Base-by-base conservation (phyloP, 2,797 vertebrate species). In the Sylvilagus floridanus region DNA sequence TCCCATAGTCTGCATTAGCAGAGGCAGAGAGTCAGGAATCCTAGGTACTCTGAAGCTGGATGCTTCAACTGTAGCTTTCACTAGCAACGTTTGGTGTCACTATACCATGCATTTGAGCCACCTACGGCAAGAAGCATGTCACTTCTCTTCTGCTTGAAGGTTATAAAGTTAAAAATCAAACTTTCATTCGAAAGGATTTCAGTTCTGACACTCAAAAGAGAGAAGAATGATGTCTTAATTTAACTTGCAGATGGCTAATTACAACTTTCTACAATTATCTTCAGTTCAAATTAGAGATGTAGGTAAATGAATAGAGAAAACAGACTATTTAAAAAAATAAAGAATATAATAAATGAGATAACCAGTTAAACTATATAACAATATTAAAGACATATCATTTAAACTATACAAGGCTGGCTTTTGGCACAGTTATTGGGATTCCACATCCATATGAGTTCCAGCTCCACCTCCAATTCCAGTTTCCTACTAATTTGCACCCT, bases 181-280 rank as follows among this genome's bases (percentile, higher is more conserved):
- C n/a, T 94, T 83, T 37, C 47, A 9, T 26, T 26, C 19, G 32
- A 79, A 89, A 69, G 71, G 60, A 75, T 90, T 94, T 94, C 30
- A 72, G 7, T 83, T 88, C 52, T 47, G 62, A 84, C 0, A 52
- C 22, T 37, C 4, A 50, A 66, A 10, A 71, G 21, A 63, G 16
- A 37, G 37, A 52, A 88, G 47, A 86, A 32, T 6, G 37, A 71
- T 28, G 17, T 65, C 47, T 47, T 83, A 21, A 7, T n/a, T n/a
- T n/a, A n/a, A n/a, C n/a, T n/a, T n/a, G n/a, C n/a, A n/a, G n/a
- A n/a, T n/a, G n/a, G n/a, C n/a, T n/a, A n/a, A n/a, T n/a, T n/a
- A n/a, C n/a, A n/a, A n/a, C n/a, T n/a, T n/a, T n/a, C n/a, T n/a
- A n/a, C n/a, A n/a, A n/a, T 57, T 57, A 54, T 68, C 78, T 66